phyloP scores from a whole-genome alignment of 1,140 invertebrate species.

The Drosophila obscura region DNA sequence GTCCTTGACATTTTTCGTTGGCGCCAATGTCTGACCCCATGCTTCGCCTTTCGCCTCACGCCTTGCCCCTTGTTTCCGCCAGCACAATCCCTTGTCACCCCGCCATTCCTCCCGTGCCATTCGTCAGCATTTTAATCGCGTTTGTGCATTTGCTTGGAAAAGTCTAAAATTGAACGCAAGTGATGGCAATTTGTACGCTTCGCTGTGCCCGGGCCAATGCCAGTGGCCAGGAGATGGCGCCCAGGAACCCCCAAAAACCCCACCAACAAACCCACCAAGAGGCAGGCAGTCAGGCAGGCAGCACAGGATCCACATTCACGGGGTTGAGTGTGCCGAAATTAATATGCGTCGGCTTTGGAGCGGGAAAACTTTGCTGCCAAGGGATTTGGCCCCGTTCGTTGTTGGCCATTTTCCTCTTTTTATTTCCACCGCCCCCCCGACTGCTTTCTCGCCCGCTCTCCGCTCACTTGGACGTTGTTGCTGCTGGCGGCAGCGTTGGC shows the following conservation, averaged over 20 bases:
- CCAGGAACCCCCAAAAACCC: too few relatives aligned
- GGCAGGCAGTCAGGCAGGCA: background rate
- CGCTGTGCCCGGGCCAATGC: conserved; percentile 38
- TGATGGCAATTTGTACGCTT: conserved; percentile 82
- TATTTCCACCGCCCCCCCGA: background rate
- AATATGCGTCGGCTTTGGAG: conserved; percentile 71
- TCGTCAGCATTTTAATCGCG: conserved; percentile 81
- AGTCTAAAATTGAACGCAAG: conserved; percentile 82
- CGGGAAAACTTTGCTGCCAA: conserved; percentile 53
- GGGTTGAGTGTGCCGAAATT: conserved; percentile 68
- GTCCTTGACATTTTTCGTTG: conserved; percentile 71
- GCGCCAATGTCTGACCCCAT: conserved; percentile 20
- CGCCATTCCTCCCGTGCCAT: conserved; percentile 21
- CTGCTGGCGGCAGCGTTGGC: conserved; percentile 46
- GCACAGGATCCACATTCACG: background rate
- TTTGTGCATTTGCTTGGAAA: conserved; percentile 82
- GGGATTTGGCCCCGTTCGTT: conserved; percentile 62
- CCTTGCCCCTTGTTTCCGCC: too few relatives aligned
- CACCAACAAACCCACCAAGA: background rate
- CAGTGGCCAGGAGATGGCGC: background rate
- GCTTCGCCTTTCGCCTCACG: background rate
- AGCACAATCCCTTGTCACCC: too few relatives aligned
- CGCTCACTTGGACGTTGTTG: background rate
- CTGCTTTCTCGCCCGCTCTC: background rate
- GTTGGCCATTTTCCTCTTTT: conserved; percentile 30